phyloP scores from a whole-genome alignment of 2,888 invertebrate species.

The Empis livida region DNA sequence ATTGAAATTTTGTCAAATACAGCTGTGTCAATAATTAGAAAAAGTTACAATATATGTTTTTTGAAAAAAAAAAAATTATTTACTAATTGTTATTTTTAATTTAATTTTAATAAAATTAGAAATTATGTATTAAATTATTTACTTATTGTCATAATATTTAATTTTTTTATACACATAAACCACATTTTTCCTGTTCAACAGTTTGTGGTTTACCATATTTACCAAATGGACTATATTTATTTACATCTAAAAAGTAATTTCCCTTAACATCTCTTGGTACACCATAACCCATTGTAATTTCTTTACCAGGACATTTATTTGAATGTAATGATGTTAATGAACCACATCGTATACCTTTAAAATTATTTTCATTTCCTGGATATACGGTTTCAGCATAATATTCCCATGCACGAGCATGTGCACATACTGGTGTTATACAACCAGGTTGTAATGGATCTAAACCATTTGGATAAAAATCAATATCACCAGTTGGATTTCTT shows the following conservation, averaged over 20 bases:
- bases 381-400: slow-evolving; percentile 27
- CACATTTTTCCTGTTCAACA: neutral
- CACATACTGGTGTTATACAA: slow-evolving; percentile 23
- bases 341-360: slow-evolving; percentile 21
- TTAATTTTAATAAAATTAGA: neutral
- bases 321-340: slow-evolving; percentile 21
- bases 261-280: slow-evolving; percentile 23
- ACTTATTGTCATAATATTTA: neutral
- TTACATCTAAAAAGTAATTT: slow-evolving; percentile 30
- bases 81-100: neutral
- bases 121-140: neutral
- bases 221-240: slow-evolving; percentile 22
- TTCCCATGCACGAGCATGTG: slow-evolving; percentile 25
- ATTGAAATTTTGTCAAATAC: no score
- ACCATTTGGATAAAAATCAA: slow-evolving; percentile 31
- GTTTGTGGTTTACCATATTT: slow-evolving; percentile 4
- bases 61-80: no score
- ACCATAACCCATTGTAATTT: slow-evolving; percentile 28
- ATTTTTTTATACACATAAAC: neutral
- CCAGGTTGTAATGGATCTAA: slow-evolving; percentile 24
- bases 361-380: slow-evolving; percentile 23
- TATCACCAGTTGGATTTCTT: slow-evolving; percentile 25
- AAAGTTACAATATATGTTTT: neutral
- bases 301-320: slow-evolving; percentile 20
- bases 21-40: no score